phyloP scores from a whole-genome alignment of 2,888 invertebrate species.

The Tromatobia lineatoria region DNA sequence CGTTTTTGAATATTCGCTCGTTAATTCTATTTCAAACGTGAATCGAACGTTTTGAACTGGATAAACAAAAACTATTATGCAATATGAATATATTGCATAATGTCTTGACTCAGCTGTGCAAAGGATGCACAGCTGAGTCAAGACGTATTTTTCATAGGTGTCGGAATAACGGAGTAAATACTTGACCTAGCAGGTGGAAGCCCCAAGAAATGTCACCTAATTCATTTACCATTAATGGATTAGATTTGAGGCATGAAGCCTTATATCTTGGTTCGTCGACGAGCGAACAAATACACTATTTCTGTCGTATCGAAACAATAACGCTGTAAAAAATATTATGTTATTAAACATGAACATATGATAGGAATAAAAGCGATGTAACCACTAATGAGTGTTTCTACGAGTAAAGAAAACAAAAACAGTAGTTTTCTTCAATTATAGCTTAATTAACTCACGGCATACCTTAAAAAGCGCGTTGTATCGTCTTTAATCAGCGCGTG shows the following conservation, averaged over 20 bases:
- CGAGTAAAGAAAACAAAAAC: constrained; percentile 4
- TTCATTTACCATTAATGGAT: constrained; percentile 69
- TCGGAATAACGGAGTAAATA: constrained; percentile 38
- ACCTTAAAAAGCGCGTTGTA: constrained; percentile 49
- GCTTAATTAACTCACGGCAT: constrained; percentile 44
- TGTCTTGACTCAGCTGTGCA: too few relatives aligned
- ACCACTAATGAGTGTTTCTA: constrained; percentile 38
- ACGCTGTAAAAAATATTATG: not conserved
- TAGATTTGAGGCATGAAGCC: constrained; percentile 65
- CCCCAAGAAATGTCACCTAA: constrained; percentile 64
- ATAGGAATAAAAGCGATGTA: not conserved
- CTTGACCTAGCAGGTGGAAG: constrained; percentile 64
- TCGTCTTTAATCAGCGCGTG: constrained; percentile 46
- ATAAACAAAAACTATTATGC: not conserved
- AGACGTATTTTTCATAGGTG: constrained; percentile 2
- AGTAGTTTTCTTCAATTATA: constrained; percentile 48
- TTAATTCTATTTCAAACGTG: not conserved
- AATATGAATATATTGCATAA: too few relatives aligned
- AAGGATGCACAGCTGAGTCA: not conserved
- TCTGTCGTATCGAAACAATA: constrained; percentile 2
- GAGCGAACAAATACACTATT: constrained; percentile 13
- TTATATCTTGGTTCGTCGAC: constrained; percentile 27
- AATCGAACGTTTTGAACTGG: not conserved
- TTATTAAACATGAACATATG: not conserved
- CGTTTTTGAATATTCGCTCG: too few relatives aligned